phyloP scores from a whole-genome alignment of 2,113 vertebrate genomes.

The Pholis gunnellus region DNA sequence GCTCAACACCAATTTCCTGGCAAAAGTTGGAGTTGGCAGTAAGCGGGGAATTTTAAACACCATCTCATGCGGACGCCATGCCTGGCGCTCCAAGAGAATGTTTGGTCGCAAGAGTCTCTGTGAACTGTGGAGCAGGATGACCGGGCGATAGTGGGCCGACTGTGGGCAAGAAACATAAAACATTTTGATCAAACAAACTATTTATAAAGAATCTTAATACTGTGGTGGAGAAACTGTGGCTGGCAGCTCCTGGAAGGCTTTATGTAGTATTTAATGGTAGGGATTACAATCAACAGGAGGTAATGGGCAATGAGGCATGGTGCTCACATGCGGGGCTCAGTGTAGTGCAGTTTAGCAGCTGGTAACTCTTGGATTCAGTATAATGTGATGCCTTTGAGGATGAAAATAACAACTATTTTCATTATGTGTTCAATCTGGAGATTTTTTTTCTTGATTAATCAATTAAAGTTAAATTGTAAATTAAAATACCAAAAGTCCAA shows the following conservation, averaged over 20 bases:
- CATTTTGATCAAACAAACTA: constrained; percentile 8
- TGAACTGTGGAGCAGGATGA: constrained; percentile 15
- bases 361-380: background rate
- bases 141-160: background rate
- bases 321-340: constrained; percentile 7
- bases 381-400: background rate
- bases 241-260: constrained; percentile 29
- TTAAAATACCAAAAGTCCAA: background rate
- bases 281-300: constrained; percentile 17
- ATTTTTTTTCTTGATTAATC: background rate
- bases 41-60: constrained; percentile 65
- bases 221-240: constrained; percentile 7
- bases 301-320: background rate
- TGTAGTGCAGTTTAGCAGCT: background rate
- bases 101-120: constrained; percentile 11
- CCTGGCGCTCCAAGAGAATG: constrained; percentile 14
- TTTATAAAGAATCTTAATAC: background rate
- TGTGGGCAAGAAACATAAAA: constrained; percentile 9
- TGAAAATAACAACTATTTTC: background rate
- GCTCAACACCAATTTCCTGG: constrained; percentile 63
- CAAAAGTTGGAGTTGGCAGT: constrained; percentile 65
- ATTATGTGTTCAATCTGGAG: background rate
- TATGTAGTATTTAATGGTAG: constrained; percentile 13
- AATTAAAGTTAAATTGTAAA: background rate
- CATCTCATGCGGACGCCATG: constrained; percentile 38